Conservation (phyloP, 2,113 vertebrate genomes). For the Pogonocichla stellata region DNA sequence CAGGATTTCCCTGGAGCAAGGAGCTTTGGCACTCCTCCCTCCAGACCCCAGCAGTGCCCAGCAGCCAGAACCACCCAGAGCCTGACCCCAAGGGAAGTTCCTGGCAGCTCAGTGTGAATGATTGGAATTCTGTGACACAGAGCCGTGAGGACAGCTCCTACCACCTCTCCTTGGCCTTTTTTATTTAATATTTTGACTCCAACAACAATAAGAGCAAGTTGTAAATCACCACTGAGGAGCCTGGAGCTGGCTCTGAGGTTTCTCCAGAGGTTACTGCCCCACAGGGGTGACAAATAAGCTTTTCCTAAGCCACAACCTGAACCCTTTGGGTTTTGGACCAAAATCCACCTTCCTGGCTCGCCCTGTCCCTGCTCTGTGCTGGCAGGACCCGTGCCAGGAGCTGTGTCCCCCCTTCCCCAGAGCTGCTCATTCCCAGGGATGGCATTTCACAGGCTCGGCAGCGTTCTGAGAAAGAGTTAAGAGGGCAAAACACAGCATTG, state of each 20-base stretch:
- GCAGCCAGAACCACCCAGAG: neutral
- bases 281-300: neutral
- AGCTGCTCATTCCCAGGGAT: neutral
- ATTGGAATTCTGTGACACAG: neutral
- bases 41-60: neutral
- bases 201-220: neutral
- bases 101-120: neutral
- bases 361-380: neutral
- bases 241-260: neutral
- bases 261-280: neutral
- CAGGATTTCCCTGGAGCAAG: neutral
- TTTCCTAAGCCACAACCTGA: neutral
- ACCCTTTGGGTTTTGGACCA: neutral
- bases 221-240: neutral
- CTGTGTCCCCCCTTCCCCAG: neutral
- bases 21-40: neutral
- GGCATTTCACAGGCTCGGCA: neutral
- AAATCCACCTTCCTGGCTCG: neutral
- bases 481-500: conserved; percentile 56
- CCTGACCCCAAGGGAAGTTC: neutral
- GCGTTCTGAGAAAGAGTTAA: conserved; percentile 57
- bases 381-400: neutral
- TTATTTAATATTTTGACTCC: neutral
- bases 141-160: neutral
- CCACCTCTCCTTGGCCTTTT: neutral